Conservation (phyloP, 1,140 invertebrate genomes). For the Epicauta chinensis region DNA sequence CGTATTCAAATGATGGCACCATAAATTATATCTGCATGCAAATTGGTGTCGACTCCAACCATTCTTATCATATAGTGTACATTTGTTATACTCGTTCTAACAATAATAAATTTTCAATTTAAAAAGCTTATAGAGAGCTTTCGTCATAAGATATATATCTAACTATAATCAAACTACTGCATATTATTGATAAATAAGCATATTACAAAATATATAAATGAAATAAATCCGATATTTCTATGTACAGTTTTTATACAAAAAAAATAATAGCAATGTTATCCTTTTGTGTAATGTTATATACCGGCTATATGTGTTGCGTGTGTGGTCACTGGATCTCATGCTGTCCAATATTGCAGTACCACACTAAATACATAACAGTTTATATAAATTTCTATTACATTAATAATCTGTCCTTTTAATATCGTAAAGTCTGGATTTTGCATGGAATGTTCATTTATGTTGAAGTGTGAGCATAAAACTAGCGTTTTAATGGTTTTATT, state of each 20-base stretch:
- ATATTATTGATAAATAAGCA: no score
- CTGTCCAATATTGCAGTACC: slow-evolving; percentile 17
- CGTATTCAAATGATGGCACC: background rate
- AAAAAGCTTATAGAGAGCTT: no score
- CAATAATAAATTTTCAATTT: no score
- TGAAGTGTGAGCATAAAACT: slow-evolving; percentile 30
- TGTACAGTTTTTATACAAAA: no score
- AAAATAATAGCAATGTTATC: no score
- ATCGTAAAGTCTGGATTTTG: slow-evolving; percentile 24
- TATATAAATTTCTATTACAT: slow-evolving; percentile 29
- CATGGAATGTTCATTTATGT: slow-evolving; percentile 26
- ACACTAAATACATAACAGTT: slow-evolving; percentile 28
- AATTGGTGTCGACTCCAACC: background rate
- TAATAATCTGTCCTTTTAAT: slow-evolving; percentile 23
- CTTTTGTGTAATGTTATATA: no score
- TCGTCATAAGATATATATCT: no score
- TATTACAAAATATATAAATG: no score
- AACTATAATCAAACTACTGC: no score
- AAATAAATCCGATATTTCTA: no score
- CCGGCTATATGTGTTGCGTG: background rate
- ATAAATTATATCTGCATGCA: slow-evolving; percentile 2
- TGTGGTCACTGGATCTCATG: slow-evolving; percentile 21
- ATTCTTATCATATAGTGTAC: background rate
- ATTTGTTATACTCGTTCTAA: no score
- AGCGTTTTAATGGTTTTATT: slow-evolving; percentile 31